Base-by-base conservation (phyloP, 1,140 invertebrate genomes). In the Microplitis demolitor region DNA sequence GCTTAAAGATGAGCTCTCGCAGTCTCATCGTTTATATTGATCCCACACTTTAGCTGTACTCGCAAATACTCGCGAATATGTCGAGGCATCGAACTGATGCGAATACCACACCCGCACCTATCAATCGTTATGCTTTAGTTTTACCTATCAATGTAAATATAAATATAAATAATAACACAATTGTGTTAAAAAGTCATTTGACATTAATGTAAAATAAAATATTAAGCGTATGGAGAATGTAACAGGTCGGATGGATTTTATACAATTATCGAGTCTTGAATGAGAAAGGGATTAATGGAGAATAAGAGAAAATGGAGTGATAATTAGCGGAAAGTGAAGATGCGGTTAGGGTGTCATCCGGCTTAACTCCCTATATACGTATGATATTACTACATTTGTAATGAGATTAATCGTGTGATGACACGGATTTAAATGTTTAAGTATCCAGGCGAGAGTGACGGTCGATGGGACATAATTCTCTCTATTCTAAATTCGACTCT, bases 21-120 rank as follows among this genome's bases (percentile, higher is more conserved):
- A 85, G 80, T 87, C 84, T 87, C 84, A 86, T 87, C 85, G 82
- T 79, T 84, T 86, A 86, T 87, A 87, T 87, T 87, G 85, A 87
- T 86, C 85, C 83, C 80, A 79, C 64, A 74, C 79, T 80, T 45
- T 45, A 45, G 39, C 39, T 77, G 64, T 60, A 53, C 50, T 56
- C 73, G 60, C 71, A 58, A 71, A 35, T 74, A 70, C 39, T 45
- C 39, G 39, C 39, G 39, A 45, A 45, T 11, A 45, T 45, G 39
- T 73, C 68, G 71, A 79, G 71, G 60, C 69, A 71, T 51, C 64
- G 76, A 71, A 66, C 56, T n/a, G 45, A 67, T 62, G 37, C 66
- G 64, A 75, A 61, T 64, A 72, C 60, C 76, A 72, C 69, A 45
- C 64, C 56, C 35, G 35, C 33, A 45, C 66, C 2, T 56, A 63